These are phyloP conservation scores for Nowickia ferox DNA, from an alignment of 2,888 invertebrate species.

Conservation along the genomic window DNA sequence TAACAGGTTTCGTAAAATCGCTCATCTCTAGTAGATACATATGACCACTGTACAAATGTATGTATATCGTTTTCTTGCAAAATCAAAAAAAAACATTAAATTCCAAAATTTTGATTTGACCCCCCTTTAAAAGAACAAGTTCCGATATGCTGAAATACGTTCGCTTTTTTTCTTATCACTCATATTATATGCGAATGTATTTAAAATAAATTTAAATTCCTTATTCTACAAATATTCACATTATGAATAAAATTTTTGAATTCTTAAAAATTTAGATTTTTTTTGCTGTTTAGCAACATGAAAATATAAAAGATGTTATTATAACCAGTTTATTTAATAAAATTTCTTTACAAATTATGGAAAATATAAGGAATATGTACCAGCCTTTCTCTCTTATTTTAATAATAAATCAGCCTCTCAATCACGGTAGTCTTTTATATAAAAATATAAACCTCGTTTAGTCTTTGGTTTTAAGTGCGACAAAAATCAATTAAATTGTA, in stretches of 20 bases:
- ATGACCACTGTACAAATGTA: too few species aligned
- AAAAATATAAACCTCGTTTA: not conserved
- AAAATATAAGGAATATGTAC: not conserved
- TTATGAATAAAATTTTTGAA: not conserved
- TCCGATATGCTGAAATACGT: too few species aligned
- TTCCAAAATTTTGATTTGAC: too few species aligned
- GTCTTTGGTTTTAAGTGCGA: not conserved
- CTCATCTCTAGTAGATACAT: too few species aligned
- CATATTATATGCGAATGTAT: too few species aligned
- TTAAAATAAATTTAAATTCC: too few species aligned
- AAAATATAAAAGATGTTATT: not conserved
- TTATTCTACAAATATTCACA: not conserved
- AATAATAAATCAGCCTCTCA: not conserved
- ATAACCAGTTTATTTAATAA: not conserved
- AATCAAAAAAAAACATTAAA: too few species aligned
- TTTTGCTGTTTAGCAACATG: not conserved
- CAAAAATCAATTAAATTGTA: slow-evolving; percentile 14
- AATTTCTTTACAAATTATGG: slow-evolving; percentile 1
- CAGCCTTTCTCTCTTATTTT: not conserved
- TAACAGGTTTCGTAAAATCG: too few species aligned
- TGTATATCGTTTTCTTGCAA: too few species aligned
- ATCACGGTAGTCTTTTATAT: slow-evolving; percentile 5
- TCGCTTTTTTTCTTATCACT: too few species aligned
- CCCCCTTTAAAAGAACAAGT: too few species aligned
- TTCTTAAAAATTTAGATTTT: not conserved